Base-by-base conservation (phyloP, 2,888 invertebrate genomes). In the Diadegma fenestrale region DNA sequence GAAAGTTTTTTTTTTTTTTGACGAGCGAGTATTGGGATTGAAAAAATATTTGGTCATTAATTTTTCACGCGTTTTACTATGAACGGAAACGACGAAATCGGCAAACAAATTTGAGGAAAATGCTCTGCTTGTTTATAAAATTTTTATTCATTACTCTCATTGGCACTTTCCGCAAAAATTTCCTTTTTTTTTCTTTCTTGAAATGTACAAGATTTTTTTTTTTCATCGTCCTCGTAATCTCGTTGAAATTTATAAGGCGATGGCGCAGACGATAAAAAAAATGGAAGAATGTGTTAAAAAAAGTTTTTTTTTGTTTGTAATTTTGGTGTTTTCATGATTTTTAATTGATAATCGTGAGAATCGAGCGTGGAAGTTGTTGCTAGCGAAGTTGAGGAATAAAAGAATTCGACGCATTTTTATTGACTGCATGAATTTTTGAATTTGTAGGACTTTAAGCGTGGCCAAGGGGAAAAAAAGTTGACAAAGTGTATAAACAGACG, bases 361-460 rank as follows among this genome's bases (percentile, higher is more conserved):
- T 77, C 76, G 80, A 71, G 12, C 63, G 48, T 77, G 71, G 80
- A 80, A 84, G 51, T 68, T 68, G 14, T 72, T 68, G 14, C 66
- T 45, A 66, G 41, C 37, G 48, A 72, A 66, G 76, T 45, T 64
- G 33, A 41, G 80, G 66, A 63, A 84, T n/a, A n/a, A n/a, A n/a
- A n/a, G n/a, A n/a, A n/a, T n/a, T 66, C 10, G 41, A 58, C 26
- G 41, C 54, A 7, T 54, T 22, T 54, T 33, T 22, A 58, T 37
- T 48, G n/a, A 48, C 48, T 41, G 45, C n/a, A 63, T 48, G 48
- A 41, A 30, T 48, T 17, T 33, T 45, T 51, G n/a, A 19, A 26
- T 10, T 26, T 14, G 30, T 54, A 22, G 8, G 54, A 69, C 79
- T 58, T 79, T 61, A 48, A 82, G 64, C 63, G n/a, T 30, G 81